These are phyloP conservation scores for Ichneumoninae sp. DNA, from an alignment of 2,888 invertebrate genomes.

Conservation along the genomic window DNA sequence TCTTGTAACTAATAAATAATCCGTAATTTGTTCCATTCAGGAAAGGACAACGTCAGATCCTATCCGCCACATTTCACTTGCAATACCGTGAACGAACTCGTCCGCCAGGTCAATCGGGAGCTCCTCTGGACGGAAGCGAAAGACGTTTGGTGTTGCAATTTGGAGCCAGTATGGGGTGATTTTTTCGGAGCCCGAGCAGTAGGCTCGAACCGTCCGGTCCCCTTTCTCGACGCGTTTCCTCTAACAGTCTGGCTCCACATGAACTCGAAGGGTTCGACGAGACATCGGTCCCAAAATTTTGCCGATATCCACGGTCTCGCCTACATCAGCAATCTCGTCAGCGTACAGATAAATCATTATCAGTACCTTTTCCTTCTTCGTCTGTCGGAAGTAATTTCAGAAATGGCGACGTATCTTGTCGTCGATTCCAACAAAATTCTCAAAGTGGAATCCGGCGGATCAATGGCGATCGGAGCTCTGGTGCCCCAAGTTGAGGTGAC, in stretches of 20 bases:
- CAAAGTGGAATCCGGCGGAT: constrained; percentile 85
- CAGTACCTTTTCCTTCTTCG: constrained; percentile 95
- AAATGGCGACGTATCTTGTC: constrained; percentile 91
- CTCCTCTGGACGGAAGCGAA: constrained; percentile 93
- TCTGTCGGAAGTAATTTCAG: constrained; percentile 92
- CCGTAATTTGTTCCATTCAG: constrained; percentile 72
- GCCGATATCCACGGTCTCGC: constrained; percentile 93
- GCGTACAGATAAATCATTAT: constrained; percentile 96
- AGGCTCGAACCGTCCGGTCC: constrained; percentile 90
- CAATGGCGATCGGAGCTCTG: constrained; percentile 90
- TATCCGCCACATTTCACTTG: constrained; percentile 79
- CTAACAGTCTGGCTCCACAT: constrained; percentile 93
- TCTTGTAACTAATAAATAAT: not conserved
- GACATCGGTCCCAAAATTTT: constrained; percentile 76
- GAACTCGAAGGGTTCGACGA: constrained; percentile 78
- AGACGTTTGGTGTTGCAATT: constrained; percentile 94
- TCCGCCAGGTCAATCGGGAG: constrained; percentile 84
- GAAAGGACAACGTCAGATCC: constrained; percentile 78
- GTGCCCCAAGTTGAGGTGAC: constrained; percentile 95
- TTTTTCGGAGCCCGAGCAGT: constrained; percentile 93
- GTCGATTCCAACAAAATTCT: constrained; percentile 91
- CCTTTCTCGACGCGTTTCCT: constrained; percentile 94
- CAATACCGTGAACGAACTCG: constrained; percentile 86
- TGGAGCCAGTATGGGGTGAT: constrained; percentile 97
- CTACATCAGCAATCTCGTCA: constrained; percentile 93